These are phyloP conservation scores for Zonotrichia leucophrys DNA, from an alignment of 2,113 vertebrate genomes.

Conservation along the genomic window DNA sequence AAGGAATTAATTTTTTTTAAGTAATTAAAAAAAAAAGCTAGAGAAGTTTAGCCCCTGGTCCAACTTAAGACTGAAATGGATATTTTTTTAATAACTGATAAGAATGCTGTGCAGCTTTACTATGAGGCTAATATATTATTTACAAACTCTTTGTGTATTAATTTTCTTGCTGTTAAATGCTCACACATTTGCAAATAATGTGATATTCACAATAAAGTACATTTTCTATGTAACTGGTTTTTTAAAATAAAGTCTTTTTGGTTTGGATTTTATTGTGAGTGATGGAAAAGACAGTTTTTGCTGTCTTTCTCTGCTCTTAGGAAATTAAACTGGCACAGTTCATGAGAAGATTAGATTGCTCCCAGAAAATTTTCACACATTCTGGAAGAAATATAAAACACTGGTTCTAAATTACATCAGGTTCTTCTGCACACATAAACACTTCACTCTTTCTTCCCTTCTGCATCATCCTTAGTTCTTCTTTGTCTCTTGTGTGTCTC, in stretches of 20 bases:
- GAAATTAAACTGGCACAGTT: conserved; percentile 49
- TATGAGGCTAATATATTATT: neutral
- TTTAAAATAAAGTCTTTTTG: neutral
- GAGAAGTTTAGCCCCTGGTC: neutral
- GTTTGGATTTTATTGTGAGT: conserved; percentile 39
- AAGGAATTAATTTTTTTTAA: neutral
- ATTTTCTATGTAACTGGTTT: conserved; percentile 1
- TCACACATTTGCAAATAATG: neutral
- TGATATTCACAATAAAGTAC: neutral
- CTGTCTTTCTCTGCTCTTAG: conserved; percentile 34
- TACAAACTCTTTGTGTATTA: neutral
- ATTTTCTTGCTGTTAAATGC: conserved; percentile 18
- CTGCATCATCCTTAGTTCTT: neutral
- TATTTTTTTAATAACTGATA: neutral
- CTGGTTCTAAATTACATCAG: conserved; percentile 2
- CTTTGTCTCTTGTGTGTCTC: neutral
- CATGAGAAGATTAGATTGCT: conserved; percentile 47
- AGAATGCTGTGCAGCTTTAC: neutral
- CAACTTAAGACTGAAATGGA: neutral
- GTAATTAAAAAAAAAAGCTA: neutral
- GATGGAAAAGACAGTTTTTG: conserved; percentile 39
- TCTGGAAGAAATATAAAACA: conserved; percentile 1
- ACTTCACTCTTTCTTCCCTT: neutral
- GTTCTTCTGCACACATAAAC: neutral
- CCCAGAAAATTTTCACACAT: conserved; percentile 22